Evolutionary conservation across 2,888 invertebrate genomes (phyloP).

Genomic region (Kryphioiulus occultus): DNA sequence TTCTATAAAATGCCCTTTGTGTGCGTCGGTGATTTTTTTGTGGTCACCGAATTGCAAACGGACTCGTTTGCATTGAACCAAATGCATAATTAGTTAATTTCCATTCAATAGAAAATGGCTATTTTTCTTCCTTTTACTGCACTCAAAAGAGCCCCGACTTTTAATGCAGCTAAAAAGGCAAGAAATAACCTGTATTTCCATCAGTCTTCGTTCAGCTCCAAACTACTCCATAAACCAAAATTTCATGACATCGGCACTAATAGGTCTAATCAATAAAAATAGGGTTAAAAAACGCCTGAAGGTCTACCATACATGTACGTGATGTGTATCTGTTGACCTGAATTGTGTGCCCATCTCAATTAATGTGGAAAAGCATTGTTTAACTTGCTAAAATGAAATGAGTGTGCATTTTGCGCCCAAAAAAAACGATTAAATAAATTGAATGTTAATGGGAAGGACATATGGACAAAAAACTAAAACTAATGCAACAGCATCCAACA

Average conservation of each 20-base stretch:
- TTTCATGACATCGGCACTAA: constrained; percentile 24
- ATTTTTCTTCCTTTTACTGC: not conserved
- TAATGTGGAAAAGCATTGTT: constrained; percentile 28
- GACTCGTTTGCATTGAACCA: constrained; percentile 18
- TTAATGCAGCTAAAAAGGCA: not conserved
- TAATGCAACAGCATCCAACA: not conserved
- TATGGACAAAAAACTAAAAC: not conserved
- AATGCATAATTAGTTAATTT: constrained; percentile 21
- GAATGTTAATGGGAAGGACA: not conserved
- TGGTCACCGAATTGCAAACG: not conserved
- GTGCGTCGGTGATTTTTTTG: not conserved
- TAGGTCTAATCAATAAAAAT: constrained; percentile 1
- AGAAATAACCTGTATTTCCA: not conserved
- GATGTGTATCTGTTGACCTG: not conserved
- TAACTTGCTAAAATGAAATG: constrained; percentile 18
- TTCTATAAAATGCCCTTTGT: not conserved
- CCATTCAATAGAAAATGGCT: not conserved
- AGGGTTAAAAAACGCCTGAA: not conserved
- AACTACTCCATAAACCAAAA: constrained; percentile 21
- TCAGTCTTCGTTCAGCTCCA: not conserved
- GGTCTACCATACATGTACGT: not conserved
- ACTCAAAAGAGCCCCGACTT: not conserved
- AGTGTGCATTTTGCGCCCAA: not conserved
- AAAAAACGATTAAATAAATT: not conserved
- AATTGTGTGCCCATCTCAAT: constrained; percentile 29